phyloP scores from a whole-genome alignment of 2,113 vertebrate genomes.

The Thalassarche chlororhynchos region DNA sequence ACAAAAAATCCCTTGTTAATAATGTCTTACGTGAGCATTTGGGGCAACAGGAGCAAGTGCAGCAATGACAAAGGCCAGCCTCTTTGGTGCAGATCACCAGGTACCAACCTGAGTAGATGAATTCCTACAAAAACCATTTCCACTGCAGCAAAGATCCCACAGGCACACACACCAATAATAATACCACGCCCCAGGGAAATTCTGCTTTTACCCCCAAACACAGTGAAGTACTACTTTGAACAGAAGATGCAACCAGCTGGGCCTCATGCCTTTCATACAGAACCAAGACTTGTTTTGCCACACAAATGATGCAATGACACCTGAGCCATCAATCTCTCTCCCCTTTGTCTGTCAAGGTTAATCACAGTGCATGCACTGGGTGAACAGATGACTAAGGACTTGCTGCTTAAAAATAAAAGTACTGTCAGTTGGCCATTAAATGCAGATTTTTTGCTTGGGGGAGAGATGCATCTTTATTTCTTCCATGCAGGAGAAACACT shows the following conservation, averaged over 20 bases:
- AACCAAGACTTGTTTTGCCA: background rate
- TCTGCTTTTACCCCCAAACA: background rate
- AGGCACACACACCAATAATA: background rate
- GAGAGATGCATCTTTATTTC: background rate
- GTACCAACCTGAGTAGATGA: background rate
- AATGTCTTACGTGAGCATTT: background rate
- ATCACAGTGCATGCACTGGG: background rate
- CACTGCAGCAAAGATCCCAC: background rate
- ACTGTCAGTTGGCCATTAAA: background rate
- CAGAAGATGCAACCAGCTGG: background rate
- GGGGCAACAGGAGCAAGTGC: accelerated
- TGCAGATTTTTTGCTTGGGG: accelerated
- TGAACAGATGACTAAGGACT: background rate
- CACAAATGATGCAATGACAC: background rate
- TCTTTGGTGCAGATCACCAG: background rate
- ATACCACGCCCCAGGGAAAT: background rate
- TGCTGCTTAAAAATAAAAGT: background rate
- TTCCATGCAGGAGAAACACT: background rate
- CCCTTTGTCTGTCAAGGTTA: background rate
- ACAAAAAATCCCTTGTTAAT: background rate
- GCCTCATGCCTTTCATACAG: conserved; percentile 17
- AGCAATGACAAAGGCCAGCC: background rate
- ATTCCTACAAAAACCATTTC: background rate
- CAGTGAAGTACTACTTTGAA: background rate
- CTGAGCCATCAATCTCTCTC: background rate